Evolutionary conservation across 2,797 vertebrate species (phyloP), one percentile per base, ranked within the genome.

Genomic region (Falco concolor): DNA sequence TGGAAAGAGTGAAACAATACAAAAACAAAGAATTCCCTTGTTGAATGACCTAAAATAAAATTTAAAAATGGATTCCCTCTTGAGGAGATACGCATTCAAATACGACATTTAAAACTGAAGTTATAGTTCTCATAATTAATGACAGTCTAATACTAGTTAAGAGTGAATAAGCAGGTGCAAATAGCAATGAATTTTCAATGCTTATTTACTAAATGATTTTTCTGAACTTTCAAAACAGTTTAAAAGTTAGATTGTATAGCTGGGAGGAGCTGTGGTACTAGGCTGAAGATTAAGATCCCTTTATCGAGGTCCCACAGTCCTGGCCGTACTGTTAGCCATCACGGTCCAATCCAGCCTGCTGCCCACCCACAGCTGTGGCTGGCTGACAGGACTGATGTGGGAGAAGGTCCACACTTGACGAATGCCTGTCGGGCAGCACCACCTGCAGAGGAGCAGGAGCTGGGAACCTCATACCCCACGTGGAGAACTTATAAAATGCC

Each of bases 381-480:
- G 49, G 5, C 36, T 40, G 5, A 1, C 12, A 53, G 63, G 54
- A 16, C 16, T 1, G 0, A 6, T 1, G 3, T 5, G 25, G n/a
- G 44, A 84, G 40, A 75, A 69, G 47, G 52, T 63, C 50, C 30
- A 9, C 30, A 1, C 28, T 5, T 18, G 23, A 22, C 1, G 24
- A n/a, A 30, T 1, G 4, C 38, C 52, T 40, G 34, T n/a, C 45
- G 10, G 24, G 57, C 3, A 49, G 49, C 25, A 8, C 50, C 8
- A 9, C 38, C 50, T 22, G 45, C 25, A 4, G 40, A 25, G 42
- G 23, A 54, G 53, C 32, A 36, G 38, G 54, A 59, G 15, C 50
- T 59, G 64, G 44, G 28, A 52, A 70, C n/a, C 52, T 59, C 57
- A 9, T 6, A 38, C 9, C 25, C 27, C 44, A 25, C 2, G 7